These are phyloP conservation scores for Acronicta alni DNA, from an alignment of 2,888 invertebrate genomes.

Conservation along the genomic window DNA sequence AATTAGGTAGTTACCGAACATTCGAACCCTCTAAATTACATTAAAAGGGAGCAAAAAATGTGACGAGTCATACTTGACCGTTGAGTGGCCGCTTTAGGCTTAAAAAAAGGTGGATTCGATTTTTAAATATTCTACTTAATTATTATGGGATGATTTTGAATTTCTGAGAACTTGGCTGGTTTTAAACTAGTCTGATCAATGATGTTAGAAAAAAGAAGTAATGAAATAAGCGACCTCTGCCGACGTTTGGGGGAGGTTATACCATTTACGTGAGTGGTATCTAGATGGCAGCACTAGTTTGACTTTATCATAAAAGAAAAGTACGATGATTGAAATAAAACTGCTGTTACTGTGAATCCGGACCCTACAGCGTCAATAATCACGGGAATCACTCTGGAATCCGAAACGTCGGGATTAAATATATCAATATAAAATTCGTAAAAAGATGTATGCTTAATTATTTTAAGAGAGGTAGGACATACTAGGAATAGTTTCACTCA, in stretches of 20 bases:
- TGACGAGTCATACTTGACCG: slow-evolving; percentile 55
- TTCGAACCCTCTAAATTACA: slow-evolving; percentile 65
- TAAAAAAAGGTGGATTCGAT: slow-evolving; percentile 38
- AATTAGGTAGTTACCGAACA: slow-evolving; percentile 56
- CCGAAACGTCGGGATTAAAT: no score
- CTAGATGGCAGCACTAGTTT: slow-evolving; percentile 37
- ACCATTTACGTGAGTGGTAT: not conserved
- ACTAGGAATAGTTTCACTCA: no score
- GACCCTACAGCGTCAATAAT: no score
- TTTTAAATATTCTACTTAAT: slow-evolving; percentile 46
- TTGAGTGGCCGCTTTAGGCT: slow-evolving; percentile 12
- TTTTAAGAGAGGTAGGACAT: no score
- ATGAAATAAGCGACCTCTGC: slow-evolving; percentile 36
- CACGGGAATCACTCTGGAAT: no score
- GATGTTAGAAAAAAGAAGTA: not conserved
- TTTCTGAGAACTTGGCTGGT: slow-evolving; percentile 17
- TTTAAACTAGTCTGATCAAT: slow-evolving; percentile 16
- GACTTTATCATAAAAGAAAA: no score
- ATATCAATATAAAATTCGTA: no score
- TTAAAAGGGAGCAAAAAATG: slow-evolving; percentile 62
- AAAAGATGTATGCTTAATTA: no score
- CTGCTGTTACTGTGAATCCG: no score
- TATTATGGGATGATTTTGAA: slow-evolving; percentile 28
- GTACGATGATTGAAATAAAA: no score
- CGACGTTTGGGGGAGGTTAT: slow-evolving; percentile 1